phyloP scores from a whole-genome alignment of 2,113 vertebrate species.

The Neofelis nebulosa region DNA sequence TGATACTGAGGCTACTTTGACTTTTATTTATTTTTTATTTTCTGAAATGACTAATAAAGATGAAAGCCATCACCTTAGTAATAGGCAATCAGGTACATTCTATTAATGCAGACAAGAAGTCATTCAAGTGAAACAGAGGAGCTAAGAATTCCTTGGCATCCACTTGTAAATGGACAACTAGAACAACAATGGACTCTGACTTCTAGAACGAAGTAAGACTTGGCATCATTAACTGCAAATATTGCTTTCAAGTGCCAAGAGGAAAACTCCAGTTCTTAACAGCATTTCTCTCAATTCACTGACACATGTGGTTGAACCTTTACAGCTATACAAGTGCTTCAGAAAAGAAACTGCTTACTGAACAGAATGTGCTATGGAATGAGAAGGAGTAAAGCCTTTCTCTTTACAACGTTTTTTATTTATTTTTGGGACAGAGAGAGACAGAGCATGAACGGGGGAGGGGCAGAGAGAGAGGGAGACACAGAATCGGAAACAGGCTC shows the following conservation, averaged over 20 bases:
- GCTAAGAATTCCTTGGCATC: conserved; percentile 3
- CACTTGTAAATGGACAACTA: conserved; percentile 3
- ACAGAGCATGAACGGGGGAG: too few relatives aligned
- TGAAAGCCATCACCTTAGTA: conserved; percentile 38
- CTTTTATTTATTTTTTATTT: conserved; percentile 56
- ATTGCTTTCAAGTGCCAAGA: background rate
- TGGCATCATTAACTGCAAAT: background rate
- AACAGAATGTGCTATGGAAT: background rate
- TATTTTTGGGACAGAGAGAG: too few relatives aligned
- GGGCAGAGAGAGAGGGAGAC: too few relatives aligned
- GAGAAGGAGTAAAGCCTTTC: conserved; percentile 8
- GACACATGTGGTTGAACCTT: background rate
- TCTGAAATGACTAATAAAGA: conserved; percentile 52
- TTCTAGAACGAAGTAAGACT: conserved; percentile 24
- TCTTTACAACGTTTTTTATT: too few relatives aligned
- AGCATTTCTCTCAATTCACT: conserved; percentile 4
- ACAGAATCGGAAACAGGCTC: too few relatives aligned
- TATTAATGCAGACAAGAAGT: conserved; percentile 42
- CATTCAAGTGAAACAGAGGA: background rate
- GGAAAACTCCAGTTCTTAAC: background rate
- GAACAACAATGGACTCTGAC: conserved; percentile 5
- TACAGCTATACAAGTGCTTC: background rate
- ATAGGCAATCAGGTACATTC: conserved; percentile 35
- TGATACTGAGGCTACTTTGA: conserved; percentile 2
- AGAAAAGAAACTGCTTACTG: background rate